Evolutionary conservation across 2,797 vertebrate genomes (phyloP), one percentile per base, ranked within the genome.

Genomic region (Thalassophryne amazonica): DNA sequence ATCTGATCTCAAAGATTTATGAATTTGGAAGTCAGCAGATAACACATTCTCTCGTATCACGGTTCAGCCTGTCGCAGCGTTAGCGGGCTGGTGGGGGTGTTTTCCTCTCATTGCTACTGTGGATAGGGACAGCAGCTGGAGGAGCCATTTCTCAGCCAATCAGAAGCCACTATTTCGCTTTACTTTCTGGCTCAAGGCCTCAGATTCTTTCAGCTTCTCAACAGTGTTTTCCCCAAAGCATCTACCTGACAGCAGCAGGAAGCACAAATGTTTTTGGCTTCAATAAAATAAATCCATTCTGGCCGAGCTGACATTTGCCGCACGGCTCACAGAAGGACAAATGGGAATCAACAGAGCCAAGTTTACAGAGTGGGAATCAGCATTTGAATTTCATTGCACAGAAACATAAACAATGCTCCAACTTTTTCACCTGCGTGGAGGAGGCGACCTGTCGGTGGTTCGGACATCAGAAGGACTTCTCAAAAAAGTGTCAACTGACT

Each of bases 1-100:
- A 20, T 81, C 81, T 80, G 80, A 87, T 89, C 80, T 84, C 60
- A 83, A 79, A 89, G 83, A 86, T 86, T 65, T 82, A 88, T 88
- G 82, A 84, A 85, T 85, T 77, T 83, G 78, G 74, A 88, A 85
- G 82, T 83, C 79, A 72, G 81, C 78, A 85, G 85, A 86, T 86
- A 86, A 80, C 81, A 77, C 80, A 71, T 84, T 78, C 69, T 49
- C 69, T 83, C 83, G 75, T 83, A 84, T 88, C 76, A 76, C 45
- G 14, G 55, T 60, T 81, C 72, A 76, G 68, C 73, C 74, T 69
- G 76, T 78, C 79, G 80, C 73, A 35, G 53, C 16, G 7, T n/a
- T 21, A 7, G 29, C 33, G 39, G 56, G 37, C 27, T 4, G 4
- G 19, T 13, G 35, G 36, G 23, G 43, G 2, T 50, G 29, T 59